Conservation (phyloP, 1,140 invertebrate species). For the Caerostris darwini region DNA sequence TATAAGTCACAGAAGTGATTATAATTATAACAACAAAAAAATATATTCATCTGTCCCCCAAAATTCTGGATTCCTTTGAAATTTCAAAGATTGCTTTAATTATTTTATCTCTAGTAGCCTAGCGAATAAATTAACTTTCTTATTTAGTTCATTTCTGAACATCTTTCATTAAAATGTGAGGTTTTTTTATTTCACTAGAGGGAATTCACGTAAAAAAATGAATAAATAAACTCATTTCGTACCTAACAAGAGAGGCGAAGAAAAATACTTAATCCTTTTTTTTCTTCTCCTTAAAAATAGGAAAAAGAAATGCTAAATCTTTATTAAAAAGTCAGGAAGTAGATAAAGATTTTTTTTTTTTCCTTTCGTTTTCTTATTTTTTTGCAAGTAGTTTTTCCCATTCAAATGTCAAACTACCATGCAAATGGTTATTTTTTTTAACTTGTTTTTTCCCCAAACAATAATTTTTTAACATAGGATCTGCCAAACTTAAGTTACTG, state of each 20-base stretch:
- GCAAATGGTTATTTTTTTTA: neutral
- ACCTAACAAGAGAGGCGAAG: neutral
- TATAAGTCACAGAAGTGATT: no score
- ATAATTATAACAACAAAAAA: no score
- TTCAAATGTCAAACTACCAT: constrained; percentile 11
- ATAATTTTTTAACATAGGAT: neutral
- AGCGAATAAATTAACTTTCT: neutral
- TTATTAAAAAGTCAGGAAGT: neutral
- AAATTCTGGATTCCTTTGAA: neutral
- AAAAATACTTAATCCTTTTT: constrained; percentile 15
- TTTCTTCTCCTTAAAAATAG: neutral
- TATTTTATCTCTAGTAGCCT: neutral
- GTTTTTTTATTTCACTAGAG: neutral
- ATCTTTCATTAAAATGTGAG: neutral
- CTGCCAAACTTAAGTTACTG: neutral
- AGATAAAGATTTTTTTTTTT: neutral
- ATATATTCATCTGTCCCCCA: neutral
- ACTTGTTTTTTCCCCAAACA: neutral
- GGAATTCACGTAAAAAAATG: neutral
- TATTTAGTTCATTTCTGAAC: neutral
- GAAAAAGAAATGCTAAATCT: neutral
- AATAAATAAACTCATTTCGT: neutral
- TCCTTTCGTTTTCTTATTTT: neutral
- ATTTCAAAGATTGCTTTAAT: neutral
- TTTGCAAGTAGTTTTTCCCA: neutral